Evolutionary conservation across 2,113 vertebrate species (phyloP), one percentile per base, ranked within the genome.

Genomic region (Irena cyanogastra): DNA sequence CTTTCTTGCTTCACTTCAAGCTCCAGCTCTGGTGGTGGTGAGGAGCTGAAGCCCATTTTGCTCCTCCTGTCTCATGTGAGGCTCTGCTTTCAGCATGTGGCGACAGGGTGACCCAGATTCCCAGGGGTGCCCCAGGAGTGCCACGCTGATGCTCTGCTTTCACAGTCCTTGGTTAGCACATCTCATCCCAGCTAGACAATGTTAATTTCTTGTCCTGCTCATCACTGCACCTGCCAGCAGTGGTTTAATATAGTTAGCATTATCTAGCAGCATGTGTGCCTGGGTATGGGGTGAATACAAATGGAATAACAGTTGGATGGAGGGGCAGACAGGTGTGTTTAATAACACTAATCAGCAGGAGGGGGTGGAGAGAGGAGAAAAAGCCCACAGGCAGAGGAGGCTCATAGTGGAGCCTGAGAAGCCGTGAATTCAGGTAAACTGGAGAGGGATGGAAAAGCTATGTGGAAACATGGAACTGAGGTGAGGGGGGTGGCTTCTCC

Each of bases 211-310:
- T 50, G 16, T 26, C 41, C 82, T 88, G 31, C 78, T 91, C 49
- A 4, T 82, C 56, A 24, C 13, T 72, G 83, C 89, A 82, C 72
- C 69, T 77, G 57, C 17, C 69, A 84, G 61, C 33, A 53, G 65
- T 50, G 68, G 35, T 87, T 75, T 84, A 33, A 72, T 65, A 10
- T 6, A 5, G 45, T 76, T 75, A 69, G 53, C 20, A 12, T 53
- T 91, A 79, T 11, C 53, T 33, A 76, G 77, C 91, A 94, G 95
- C 93, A 44, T 28, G 93, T 79, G 91, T 92, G 91, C 89, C n/a
- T 45, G 72, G 59, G 1, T 7, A 6, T 15, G 69, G 54, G 30
- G 9, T 20, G 83, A 56, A 17, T 57, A n/a, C 75, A 84, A 66
- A 93, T 61, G 41, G 65, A 70, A 1, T 39, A 57, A 30, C 81